Conservation (phyloP, 1,140 invertebrate species). For the Drosophila parvula region DNA sequence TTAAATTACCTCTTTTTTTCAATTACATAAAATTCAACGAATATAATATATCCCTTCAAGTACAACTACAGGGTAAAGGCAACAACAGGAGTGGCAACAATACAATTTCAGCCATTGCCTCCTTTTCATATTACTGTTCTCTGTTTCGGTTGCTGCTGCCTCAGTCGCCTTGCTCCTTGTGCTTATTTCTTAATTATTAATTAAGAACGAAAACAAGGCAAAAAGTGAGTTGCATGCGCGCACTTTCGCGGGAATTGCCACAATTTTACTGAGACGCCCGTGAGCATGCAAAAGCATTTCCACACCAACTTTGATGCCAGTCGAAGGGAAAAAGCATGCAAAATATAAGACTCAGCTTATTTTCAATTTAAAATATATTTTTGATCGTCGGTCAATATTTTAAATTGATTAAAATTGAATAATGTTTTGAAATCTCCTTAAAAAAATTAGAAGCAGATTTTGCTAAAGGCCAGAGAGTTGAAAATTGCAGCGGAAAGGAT, state of each 20-base stretch:
- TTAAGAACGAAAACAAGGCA: conserved; percentile 80
- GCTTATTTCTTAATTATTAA: conserved; percentile 81
- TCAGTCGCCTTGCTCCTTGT: conserved; percentile 37
- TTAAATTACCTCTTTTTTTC: no score
- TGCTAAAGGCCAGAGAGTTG: not conserved
- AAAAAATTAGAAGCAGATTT: not conserved
- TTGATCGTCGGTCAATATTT: not conserved
- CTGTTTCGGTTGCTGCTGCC: conserved; percentile 15
- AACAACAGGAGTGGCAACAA: conserved; percentile 43
- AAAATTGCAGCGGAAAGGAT: not conserved
- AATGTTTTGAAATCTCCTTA: not conserved
- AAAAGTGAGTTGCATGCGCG: conserved; percentile 72
- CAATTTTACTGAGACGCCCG: conserved; percentile 66
- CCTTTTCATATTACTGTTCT: conserved; percentile 12
- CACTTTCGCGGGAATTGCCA: conserved; percentile 74
- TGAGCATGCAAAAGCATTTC: conserved; percentile 55
- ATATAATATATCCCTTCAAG: not conserved
- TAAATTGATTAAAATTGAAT: not conserved
- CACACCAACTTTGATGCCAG: conserved; percentile 25
- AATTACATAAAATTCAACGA: no score
- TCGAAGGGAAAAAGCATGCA: not conserved
- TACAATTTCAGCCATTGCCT: conserved; percentile 43
- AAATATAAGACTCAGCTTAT: not conserved
- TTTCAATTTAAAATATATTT: not conserved
- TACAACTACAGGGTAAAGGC: no score